Conservation (phyloP, 30 jellyfish, hydroid and myxozoan species). For the Aurelia coerulea region DNA sequence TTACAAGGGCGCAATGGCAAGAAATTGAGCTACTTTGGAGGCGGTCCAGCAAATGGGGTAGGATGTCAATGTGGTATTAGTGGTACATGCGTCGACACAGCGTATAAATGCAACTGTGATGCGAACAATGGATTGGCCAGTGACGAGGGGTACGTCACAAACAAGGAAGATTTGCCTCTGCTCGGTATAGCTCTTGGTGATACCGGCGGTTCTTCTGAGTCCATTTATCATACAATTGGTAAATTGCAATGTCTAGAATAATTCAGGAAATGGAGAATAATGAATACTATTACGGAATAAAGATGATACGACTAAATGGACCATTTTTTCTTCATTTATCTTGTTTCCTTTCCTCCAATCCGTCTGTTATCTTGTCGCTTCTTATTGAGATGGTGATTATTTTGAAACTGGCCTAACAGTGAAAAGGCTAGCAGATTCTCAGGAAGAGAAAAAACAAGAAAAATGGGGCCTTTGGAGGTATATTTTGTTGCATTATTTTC, state of each 20-base stretch:
- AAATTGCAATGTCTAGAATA: conserved; percentile 11
- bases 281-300: too few species aligned
- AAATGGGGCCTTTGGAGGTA: too few species aligned
- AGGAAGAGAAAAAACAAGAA: too few species aligned
- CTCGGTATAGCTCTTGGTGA: conserved; percentile 12
- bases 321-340: too few species aligned
- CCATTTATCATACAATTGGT: conserved; percentile 12
- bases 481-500: too few species aligned
- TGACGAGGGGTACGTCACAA: conserved; percentile 38
- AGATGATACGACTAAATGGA: too few species aligned
- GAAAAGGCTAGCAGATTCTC: too few species aligned
- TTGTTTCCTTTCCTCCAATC: too few species aligned
- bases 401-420: too few species aligned
- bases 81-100: neutral
- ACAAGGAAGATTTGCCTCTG: conserved; percentile 25
- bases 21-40: conserved; percentile 32
- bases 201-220: neutral
- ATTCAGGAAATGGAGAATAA: too few species aligned
- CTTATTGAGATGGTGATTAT: too few species aligned
- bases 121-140: neutral
- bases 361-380: too few species aligned
- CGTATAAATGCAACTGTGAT: conserved; percentile 37
- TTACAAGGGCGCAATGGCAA: conserved; percentile 16
- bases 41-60: conserved; percentile 49
- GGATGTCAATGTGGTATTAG: conserved; percentile 57